These are phyloP conservation scores for Chironomus striatipennis DNA, from an alignment of 1,140 invertebrate species.

Conservation along the genomic window DNA sequence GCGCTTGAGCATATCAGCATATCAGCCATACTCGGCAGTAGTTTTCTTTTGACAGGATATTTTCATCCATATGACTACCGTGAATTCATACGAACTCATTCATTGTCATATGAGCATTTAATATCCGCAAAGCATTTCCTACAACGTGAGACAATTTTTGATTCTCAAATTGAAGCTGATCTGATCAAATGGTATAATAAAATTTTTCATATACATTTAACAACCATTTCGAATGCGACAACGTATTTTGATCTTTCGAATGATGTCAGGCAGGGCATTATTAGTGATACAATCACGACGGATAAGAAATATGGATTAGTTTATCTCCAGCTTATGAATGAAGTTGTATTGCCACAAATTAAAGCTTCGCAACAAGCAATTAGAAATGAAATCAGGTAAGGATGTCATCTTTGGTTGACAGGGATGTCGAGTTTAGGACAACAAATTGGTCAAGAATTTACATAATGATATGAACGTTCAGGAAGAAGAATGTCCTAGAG, in stretches of 20 bases:
- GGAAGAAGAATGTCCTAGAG: too few relatives aligned
- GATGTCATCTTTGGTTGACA: too few relatives aligned
- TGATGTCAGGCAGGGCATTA: background rate
- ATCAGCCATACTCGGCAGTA: background rate
- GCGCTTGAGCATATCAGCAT: background rate
- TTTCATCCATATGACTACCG: background rate
- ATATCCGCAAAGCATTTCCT: background rate
- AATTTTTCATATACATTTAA: background rate
- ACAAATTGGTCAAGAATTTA: too few relatives aligned
- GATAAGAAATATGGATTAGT: background rate
- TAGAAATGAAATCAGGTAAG: background rate
- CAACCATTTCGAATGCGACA: background rate
- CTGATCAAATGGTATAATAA: background rate
- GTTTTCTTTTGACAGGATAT: background rate
- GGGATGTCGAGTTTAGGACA: too few relatives aligned
- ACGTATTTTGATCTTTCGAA: background rate
- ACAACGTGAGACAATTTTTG: background rate
- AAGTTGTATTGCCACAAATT: background rate
- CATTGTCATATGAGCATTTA: constrained; percentile 3
- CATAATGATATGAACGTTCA: too few relatives aligned
- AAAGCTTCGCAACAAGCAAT: background rate
- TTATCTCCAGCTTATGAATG: background rate
- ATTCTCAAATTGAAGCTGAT: background rate
- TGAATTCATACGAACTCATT: background rate
- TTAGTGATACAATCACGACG: background rate